Base-by-base conservation (phyloP, 2,797 vertebrate genomes). In the Sebastes hubbsi region DNA sequence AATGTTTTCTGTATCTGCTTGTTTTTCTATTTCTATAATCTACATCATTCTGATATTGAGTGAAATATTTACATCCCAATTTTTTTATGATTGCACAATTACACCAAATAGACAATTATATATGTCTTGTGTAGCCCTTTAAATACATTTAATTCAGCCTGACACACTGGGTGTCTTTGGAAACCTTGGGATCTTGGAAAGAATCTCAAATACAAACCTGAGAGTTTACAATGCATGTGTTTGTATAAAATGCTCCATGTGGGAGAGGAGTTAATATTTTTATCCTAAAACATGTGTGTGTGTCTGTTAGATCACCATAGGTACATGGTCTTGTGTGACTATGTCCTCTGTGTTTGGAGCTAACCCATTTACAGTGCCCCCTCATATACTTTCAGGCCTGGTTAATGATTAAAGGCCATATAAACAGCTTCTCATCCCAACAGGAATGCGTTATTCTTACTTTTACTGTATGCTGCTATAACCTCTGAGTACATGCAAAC, bases 321-420 rank as follows among this genome's bases (percentile, higher is more conserved):
- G 27, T 29, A 29, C 27, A 29, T 6, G 5, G 27, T 29, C 27
- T 29, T 29, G 27, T 29, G 27, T 29, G 27, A 29, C 27, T 29
- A 6, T 29, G 27, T 29, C 27, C 27, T 29, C 27, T 29, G 27
- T 81, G 36, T 49, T 63, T 52, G 2, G 11, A 70, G 27, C 13
- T n/a, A 56, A 52, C 5, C 7, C 22, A 22, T 49, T 68, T 7
- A 25, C 14, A 29, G 11, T 1, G 13, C 1, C 38, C 16, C n/a
- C 12, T 73, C 36, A 75, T 81, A 74, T 69, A 32, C 42, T 77
- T 29, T 82, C 49, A 42, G 72, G 32, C 42, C 24, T 54, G 29
- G 72, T 29, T 90, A 89, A 94, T 93, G 67, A 92, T 93, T 94
- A 87, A 88, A 87, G 61, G 11, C 29, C 49, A 70, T 64, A 80